Base-by-base conservation (phyloP, 92 coral and sea anemone genomes). In the Phenganax marumi region DNA sequence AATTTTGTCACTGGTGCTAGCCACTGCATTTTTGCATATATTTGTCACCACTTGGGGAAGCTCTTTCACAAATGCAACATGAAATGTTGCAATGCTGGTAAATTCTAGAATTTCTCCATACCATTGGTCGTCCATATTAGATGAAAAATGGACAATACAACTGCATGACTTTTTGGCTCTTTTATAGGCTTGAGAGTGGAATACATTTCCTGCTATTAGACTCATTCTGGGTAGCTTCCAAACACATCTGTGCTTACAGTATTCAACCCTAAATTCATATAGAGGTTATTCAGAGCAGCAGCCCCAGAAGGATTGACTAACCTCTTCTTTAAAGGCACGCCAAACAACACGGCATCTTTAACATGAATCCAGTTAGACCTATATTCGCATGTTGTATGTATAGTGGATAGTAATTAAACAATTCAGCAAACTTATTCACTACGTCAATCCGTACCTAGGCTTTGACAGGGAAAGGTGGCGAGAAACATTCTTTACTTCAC, bases 21-120 rank as follows among this genome's bases (percentile, higher is more conserved):
- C 68, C n/a, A 87, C 66, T 55, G 61, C 84, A n/a, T 63, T 50
- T 39, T 61, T 53, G 75, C 84, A 87, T 60, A 87, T 87, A 75
- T 85, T 73, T 62, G 87, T 81, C 60, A 58, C 87, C 57, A 87
- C 76, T 22, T 65, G 23, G 33, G 77, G 57, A 69, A 62, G 68
- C 14, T 24, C 50, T 70, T 87, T 87, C 62, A 87, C 81, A 73
- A 87, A 68, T 81, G 79, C 86, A 68, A 82, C 56, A 73, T 83
- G 75, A 22, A 82, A 10, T 18, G 54, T 33, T 76, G 54, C 60
- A 14, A 78, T 72, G 57, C 70, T 64, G 21, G 68, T 73, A 68
- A 81, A 82, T 60, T 76, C 85, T 75, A 82, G 89, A 58, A 87
- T 81, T 52, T 81, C 89, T 16, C 83, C 89, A 82, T 81, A 87